Conservation (phyloP, 1,140 invertebrate genomes). For the Galleria mellonella region DNA sequence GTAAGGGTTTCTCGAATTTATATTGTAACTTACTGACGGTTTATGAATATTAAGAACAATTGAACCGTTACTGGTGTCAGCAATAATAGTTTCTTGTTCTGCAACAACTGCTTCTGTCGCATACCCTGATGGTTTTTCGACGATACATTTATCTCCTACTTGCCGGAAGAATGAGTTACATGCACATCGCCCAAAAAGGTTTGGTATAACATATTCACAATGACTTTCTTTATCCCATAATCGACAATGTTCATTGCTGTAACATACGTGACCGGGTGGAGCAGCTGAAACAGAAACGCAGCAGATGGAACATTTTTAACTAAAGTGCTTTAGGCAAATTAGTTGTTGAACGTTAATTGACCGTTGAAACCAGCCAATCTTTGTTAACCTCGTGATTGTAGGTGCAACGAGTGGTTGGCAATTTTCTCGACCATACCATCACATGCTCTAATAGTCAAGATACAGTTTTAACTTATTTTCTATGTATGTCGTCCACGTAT, state of each 20-base stretch:
- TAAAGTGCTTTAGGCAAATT: conserved; percentile 1
- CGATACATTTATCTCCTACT: conserved; percentile 78
- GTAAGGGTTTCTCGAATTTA: conserved; percentile 22
- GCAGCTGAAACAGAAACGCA: conserved; percentile 80
- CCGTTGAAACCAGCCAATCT: conserved; percentile 15
- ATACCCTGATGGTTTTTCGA: conserved; percentile 49
- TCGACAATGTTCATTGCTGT: conserved; percentile 90
- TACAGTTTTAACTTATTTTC: conserved; percentile 23
- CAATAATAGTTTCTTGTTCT: conserved; percentile 36
- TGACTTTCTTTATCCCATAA: conserved; percentile 87
- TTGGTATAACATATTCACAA: conserved; percentile 91
- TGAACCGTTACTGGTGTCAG: conserved; percentile 27
- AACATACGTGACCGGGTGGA: conserved; percentile 90
- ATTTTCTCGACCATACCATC: conserved; percentile 38
- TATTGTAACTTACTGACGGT: conserved; percentile 12
- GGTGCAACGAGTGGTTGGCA: conserved; percentile 21
- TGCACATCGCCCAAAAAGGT: conserved; percentile 90
- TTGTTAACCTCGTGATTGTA: conserved; percentile 11
- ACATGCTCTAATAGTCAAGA: conserved; percentile 39
- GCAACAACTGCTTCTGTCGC: conserved; percentile 56
- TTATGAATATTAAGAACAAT: conserved; percentile 19
- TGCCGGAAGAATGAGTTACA: conserved; percentile 83
- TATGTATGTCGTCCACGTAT: background rate
- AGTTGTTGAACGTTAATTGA: conserved; percentile 7
- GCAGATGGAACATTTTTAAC: background rate